Conservation (phyloP, 2,797 vertebrate genomes). For the Macrochelys suwanniensis region DNA sequence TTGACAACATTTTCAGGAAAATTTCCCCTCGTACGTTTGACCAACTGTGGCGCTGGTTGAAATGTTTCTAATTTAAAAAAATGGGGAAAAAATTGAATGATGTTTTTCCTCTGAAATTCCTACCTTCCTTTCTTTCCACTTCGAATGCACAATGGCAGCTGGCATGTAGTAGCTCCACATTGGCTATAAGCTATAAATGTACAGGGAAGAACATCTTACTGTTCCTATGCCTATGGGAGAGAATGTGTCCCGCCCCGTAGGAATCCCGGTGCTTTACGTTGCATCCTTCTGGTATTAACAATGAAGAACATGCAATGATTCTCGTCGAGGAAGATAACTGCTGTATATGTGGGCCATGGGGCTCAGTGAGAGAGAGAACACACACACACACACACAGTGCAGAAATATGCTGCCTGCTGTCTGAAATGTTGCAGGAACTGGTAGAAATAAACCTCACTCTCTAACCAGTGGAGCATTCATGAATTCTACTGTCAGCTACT, state of each 20-base stretch:
- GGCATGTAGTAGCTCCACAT: fast-evolving
- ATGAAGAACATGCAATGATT: background rate
- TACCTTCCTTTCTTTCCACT: background rate
- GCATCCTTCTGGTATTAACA: background rate
- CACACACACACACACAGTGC: background rate
- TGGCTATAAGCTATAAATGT: background rate
- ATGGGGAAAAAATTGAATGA: background rate
- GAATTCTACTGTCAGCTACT: background rate
- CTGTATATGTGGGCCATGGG: background rate
- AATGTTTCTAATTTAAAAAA: background rate
- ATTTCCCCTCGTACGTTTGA: background rate
- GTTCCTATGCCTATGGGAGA: background rate
- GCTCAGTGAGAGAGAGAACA: fast-evolving
- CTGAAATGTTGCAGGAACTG: background rate
- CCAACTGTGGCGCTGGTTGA: background rate
- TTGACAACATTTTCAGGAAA: background rate
- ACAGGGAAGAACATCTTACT: constrained; percentile 29
- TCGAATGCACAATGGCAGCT: fast-evolving
- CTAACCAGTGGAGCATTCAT: background rate
- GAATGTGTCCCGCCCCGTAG: constrained; percentile 13
- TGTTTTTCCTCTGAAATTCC: background rate
- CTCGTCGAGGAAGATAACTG: background rate
- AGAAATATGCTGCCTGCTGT: background rate
- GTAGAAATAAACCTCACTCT: background rate
- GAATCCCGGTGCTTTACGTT: fast-evolving